These are phyloP conservation scores for Drosophila stalkeri DNA, from an alignment of 2,888 invertebrate genomes.

Conservation along the genomic window DNA sequence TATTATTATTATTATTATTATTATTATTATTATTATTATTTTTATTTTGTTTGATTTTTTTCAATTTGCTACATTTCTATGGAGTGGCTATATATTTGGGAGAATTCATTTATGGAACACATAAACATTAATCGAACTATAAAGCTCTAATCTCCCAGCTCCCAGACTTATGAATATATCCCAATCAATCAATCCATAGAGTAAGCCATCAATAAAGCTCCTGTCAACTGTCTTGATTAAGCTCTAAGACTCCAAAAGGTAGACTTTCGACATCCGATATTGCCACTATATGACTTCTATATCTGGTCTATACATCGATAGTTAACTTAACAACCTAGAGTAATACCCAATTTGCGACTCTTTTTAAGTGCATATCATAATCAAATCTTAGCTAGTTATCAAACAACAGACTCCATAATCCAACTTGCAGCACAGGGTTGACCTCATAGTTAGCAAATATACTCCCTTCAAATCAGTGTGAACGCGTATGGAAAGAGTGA, in stretches of 20 bases:
- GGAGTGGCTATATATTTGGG: too few relatives aligned
- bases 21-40: too few relatives aligned
- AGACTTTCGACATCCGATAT: too few relatives aligned
- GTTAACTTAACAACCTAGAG: too few relatives aligned
- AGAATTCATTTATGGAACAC: background rate
- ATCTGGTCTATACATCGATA: too few relatives aligned
- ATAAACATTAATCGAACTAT: background rate
- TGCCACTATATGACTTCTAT: background rate
- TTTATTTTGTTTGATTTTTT: too few relatives aligned
- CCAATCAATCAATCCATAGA: background rate
- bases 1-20: too few relatives aligned
- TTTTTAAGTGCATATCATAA: too few relatives aligned
- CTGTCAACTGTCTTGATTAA: background rate
- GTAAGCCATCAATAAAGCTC: background rate
- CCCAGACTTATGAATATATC: background rate
- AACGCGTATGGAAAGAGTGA: conserved; percentile 32
- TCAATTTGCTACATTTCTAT: too few relatives aligned
- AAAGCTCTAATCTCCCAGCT: background rate
- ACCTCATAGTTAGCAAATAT: background rate
- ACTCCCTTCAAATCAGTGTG: background rate
- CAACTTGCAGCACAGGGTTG: background rate
- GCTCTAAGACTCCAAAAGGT: background rate
- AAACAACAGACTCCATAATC: background rate
- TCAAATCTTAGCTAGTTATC: background rate
- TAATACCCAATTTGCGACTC: background rate